phyloP scores from a whole-genome alignment of 2,797 vertebrate species.

The Acropternis orthonyx region DNA sequence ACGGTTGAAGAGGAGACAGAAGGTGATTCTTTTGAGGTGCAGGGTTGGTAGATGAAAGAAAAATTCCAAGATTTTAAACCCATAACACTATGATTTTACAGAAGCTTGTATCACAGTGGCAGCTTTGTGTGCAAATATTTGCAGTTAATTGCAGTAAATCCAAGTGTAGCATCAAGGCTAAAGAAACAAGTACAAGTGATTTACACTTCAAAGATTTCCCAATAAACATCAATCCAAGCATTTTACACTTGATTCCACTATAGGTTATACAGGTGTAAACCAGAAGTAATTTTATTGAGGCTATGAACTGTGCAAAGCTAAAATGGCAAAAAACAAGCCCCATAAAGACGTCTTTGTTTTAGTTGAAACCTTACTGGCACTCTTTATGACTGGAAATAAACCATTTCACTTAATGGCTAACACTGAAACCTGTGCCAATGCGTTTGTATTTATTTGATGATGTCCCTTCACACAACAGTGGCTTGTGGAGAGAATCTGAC shows the following conservation, averaged over 20 bases:
- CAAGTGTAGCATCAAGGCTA: background rate
- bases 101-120: background rate
- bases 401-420: background rate
- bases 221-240: background rate
- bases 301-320: background rate
- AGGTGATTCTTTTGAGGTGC: too few species aligned
- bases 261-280: background rate
- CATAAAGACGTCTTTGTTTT: background rate
- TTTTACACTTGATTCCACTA: background rate
- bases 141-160: constrained; percentile 18
- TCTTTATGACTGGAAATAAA: background rate
- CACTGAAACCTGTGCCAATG: background rate
- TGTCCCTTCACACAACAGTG: background rate
- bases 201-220: constrained; percentile 17
- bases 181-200: background rate
- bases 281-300: background rate
- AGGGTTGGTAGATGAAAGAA: too few species aligned
- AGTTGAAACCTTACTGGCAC: background rate
- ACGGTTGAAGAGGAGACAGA: too few species aligned
- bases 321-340: background rate
- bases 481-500: background rate
- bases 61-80: too few species aligned
- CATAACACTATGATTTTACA: constrained; percentile 1
- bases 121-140: constrained; percentile 1
- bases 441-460: background rate